Evolutionary conservation across 2,113 vertebrate species (phyloP).

Genomic region (Triplophysa siluroides): DNA sequence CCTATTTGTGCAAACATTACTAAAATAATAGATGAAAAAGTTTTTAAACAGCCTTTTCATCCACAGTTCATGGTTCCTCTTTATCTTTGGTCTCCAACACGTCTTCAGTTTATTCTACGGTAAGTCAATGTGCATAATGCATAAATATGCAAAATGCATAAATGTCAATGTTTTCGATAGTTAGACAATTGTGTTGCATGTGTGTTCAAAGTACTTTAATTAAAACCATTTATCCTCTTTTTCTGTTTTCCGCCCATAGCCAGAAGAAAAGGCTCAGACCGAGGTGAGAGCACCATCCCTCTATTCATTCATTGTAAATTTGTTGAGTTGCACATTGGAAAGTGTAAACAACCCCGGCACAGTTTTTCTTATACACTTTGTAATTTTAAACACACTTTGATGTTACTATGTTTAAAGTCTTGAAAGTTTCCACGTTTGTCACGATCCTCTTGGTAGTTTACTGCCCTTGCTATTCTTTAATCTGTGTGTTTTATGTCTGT

Average conservation of each 20-base stretch:
- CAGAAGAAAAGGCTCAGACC: constrained; percentile 88
- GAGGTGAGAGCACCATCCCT: constrained; percentile 70
- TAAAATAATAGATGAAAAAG: background rate
- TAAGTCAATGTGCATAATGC: too few relatives aligned
- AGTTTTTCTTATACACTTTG: constrained; percentile 10
- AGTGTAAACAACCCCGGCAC: background rate
- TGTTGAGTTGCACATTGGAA: constrained; percentile 12
- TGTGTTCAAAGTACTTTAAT: background rate
- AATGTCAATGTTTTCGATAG: constrained; percentile 1
- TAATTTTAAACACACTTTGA: constrained; percentile 34
- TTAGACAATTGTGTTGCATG: too few relatives aligned
- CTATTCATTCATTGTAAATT: background rate
- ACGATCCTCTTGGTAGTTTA: background rate
- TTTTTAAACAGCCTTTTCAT: background rate
- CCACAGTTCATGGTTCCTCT: constrained; percentile 50
- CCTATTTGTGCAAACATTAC: background rate
- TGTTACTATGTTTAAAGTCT: constrained; percentile 8
- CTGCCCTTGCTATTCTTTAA: constrained; percentile 33
- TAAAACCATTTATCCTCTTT: constrained; percentile 3
- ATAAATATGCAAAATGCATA: too few relatives aligned
- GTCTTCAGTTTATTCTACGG: constrained; percentile 51
- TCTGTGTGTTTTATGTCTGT: constrained; percentile 20
- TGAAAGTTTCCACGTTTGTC: constrained; percentile 12
- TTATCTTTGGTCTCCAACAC: constrained; percentile 53
- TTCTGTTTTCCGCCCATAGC: constrained; percentile 65